A percentile compares a stretch with the other conserved stretches of the same genome.
These are phyloP conservation scores for Scyliorhinus canicula DNA, from an alignment of 2,797 vertebrate species.

Conservation along the genomic window DNA sequence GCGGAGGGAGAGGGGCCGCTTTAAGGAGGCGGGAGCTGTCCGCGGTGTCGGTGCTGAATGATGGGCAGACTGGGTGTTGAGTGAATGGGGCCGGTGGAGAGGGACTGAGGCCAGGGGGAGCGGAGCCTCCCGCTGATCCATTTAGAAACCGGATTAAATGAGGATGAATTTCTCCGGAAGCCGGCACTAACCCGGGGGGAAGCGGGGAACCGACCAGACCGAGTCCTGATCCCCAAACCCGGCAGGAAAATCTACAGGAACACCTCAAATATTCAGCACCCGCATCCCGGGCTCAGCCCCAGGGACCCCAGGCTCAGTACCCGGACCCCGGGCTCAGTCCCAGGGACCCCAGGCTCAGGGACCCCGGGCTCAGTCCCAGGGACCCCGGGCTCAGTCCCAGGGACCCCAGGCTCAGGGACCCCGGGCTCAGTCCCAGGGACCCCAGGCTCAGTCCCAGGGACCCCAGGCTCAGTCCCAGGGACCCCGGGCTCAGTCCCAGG, in stretches of 20 bases:
- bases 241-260: neutral
- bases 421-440: neutral
- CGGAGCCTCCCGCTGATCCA: neutral
- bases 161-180: neutral
- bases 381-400: neutral
- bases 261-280: neutral
- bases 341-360: too few species aligned
- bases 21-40: conserved; percentile 15
- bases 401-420: too few species aligned
- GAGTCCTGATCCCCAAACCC: neutral
- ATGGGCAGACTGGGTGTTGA: too few species aligned
- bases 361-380: too few species aligned
- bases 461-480: too few species aligned
- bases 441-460: neutral
- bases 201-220: neutral
- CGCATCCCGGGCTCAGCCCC: too few species aligned
- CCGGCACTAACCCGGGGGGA: neutral
- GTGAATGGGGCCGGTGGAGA: too few species aligned
- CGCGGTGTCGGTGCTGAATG: neutral
- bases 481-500: neutral
- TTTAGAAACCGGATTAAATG: neutral
- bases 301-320: too few species aligned
- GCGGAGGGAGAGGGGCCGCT: neutral
- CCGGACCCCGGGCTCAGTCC: too few species aligned
- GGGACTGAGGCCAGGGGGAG: too few species aligned